These are phyloP conservation scores for Dolichallabes microphthalmus DNA, from an alignment of 2,113 vertebrate species.

Conservation along the genomic window DNA sequence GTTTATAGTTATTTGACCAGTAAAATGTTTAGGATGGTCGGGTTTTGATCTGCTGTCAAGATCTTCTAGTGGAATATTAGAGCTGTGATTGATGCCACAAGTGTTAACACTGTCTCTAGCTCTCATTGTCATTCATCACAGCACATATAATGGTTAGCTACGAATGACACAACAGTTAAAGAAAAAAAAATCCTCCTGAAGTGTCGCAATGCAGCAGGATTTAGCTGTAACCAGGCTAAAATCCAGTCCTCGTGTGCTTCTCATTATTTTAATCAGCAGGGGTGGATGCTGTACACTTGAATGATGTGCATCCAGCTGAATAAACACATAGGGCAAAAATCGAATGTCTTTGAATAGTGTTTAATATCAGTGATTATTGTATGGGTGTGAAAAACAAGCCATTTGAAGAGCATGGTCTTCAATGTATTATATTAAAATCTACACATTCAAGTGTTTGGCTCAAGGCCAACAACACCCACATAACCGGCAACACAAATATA, in stretches of 20 bases:
- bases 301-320: neutral
- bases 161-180: neutral
- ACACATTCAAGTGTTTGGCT: conserved; percentile 20
- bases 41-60: neutral
- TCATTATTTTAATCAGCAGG: neutral
- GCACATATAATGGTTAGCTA: neutral
- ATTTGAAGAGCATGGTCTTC: neutral
- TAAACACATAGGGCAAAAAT: neutral
- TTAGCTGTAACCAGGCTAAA: neutral
- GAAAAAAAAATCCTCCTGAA: neutral
- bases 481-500: conserved; percentile 37
- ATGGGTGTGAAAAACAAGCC: neutral
- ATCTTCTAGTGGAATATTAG: neutral
- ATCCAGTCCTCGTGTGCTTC: neutral
- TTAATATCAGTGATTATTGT: neutral
- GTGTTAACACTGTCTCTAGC: neutral
- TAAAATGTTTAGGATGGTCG: neutral
- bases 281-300: neutral
- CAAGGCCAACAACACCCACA: conserved; percentile 33
- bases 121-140: conserved; percentile 2
- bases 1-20: neutral
- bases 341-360: neutral
- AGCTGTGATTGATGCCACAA: neutral
- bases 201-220: conserved; percentile 4
- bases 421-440: conserved; percentile 1